Base-by-base conservation (phyloP, 1,140 invertebrate genomes). In the Bombus difficillimus region DNA sequence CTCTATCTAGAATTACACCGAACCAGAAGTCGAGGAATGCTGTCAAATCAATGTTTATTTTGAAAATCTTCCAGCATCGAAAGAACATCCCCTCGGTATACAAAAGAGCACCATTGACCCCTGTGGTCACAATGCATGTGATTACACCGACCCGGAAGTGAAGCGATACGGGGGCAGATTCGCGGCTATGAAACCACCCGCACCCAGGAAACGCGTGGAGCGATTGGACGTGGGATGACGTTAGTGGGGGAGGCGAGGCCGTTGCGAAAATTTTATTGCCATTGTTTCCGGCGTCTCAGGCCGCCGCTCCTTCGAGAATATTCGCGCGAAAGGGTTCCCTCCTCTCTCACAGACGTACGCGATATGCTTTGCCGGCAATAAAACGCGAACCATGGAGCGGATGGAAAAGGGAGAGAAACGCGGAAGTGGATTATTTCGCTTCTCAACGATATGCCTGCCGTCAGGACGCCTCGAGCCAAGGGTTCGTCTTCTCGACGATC, bases 361-460 rank as follows among this genome's bases (percentile, higher is more conserved):
- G 76, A 85, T 64, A 34, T 39, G 57, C 66, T 62, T 13, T 3
- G 13, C n/a, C 1, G 83, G 68, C 83, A 85, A 85, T 85, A 85
- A 85, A 85, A 85, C 77, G 74, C 64, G 43, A 28, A 8, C 32
- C 1, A 37, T 28, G 22, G 28, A 5, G 41, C 3, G 57, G 22
- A 6, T 3, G 43, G 43, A 8, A 18, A 9, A 37, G 47, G 37
- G 15, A 3, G 75, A 10, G 43, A 18, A 47, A 80, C 57, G 22
- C 53, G 66, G 83, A 83, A 83, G 47, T 64, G 53, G 83, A 85
- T 85, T 85, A 85, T 85, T 85, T 85, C 83, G 83, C 83, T 57
- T 85, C 53, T 73, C 68, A 72, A 85, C 83, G 83, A 85, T 85
- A 80, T 79, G 76, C 66, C 83, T 66, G 83, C n/a, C 76, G 75